These are phyloP conservation scores for Toxonevra muliebris DNA, from an alignment of 2,888 invertebrate species.

Conservation along the genomic window DNA sequence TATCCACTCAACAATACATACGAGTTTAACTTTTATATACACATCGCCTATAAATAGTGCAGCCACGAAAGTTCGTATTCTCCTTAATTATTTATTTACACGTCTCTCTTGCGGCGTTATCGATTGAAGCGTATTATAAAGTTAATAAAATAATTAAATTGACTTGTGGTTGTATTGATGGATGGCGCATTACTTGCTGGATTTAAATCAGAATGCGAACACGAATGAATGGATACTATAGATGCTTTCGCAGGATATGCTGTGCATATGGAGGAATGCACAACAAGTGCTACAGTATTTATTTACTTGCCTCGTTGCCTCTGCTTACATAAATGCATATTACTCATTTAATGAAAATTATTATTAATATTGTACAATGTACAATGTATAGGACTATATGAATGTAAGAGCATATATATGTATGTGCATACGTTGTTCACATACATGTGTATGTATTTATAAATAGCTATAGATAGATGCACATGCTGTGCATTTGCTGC, in stretches of 20 bases:
- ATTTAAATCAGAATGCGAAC: too few relatives aligned
- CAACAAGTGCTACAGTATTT: background rate
- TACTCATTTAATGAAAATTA: conserved; percentile 16
- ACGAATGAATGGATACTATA: too few relatives aligned
- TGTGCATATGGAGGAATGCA: too few relatives aligned
- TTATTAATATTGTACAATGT: conserved; percentile 14
- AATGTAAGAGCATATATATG: background rate
- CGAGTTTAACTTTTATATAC: background rate
- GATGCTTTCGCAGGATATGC: too few relatives aligned
- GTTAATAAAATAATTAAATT: conserved; percentile 31
- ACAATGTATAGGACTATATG: background rate
- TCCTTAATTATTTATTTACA: background rate
- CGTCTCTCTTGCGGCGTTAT: background rate
- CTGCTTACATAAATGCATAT: conserved; percentile 3
- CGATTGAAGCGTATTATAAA: conserved; percentile 6
- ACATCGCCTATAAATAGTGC: background rate
- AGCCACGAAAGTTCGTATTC: background rate
- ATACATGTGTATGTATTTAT: conserved; percentile 4
- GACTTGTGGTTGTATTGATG: conserved; percentile 26
- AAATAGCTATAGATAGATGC: background rate
- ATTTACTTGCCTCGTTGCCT: conserved; percentile 7
- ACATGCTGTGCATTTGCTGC: background rate
- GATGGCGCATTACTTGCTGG: background rate
- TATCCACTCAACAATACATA: conserved; percentile 14
- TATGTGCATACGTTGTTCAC: background rate